These are phyloP conservation scores for Himalopsyche kuldschensis DNA, from an alignment of 2,888 invertebrate species.

Conservation along the genomic window DNA sequence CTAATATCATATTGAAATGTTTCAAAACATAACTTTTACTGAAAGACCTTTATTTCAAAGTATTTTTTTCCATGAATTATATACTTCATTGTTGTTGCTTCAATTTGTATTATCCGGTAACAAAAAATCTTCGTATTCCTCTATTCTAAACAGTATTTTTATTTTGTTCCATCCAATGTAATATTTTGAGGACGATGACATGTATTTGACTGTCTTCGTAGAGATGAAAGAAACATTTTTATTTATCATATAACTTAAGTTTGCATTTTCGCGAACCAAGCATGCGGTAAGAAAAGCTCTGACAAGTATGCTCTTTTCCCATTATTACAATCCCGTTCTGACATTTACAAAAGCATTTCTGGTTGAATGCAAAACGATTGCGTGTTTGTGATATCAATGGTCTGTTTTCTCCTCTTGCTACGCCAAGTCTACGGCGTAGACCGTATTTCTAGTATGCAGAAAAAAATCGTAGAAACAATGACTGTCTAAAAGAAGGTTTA, in stretches of 20 bases:
- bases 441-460: not conserved
- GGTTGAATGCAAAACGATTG: not conserved
- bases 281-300: not conserved
- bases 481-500: not conserved
- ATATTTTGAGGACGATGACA: not conserved
- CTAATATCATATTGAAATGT: too few species aligned
- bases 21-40: too few species aligned
- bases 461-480: not conserved
- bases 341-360: not conserved
- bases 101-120: too few species aligned
- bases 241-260: not conserved
- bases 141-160: not conserved
- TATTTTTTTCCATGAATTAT: too few species aligned
- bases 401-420: not conserved
- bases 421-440: not conserved
- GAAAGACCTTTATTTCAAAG: too few species aligned
- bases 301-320: not conserved
- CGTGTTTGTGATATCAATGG: not conserved
- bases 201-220: not conserved
- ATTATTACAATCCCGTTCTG: not conserved
- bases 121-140: too few species aligned
- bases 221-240: not conserved
- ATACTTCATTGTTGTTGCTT: too few species aligned
- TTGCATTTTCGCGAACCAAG: not conserved
- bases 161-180: not conserved